Evolutionary conservation across 2,113 vertebrate species (phyloP).

Genomic region (Rhinopomastus cyanomelas): DNA sequence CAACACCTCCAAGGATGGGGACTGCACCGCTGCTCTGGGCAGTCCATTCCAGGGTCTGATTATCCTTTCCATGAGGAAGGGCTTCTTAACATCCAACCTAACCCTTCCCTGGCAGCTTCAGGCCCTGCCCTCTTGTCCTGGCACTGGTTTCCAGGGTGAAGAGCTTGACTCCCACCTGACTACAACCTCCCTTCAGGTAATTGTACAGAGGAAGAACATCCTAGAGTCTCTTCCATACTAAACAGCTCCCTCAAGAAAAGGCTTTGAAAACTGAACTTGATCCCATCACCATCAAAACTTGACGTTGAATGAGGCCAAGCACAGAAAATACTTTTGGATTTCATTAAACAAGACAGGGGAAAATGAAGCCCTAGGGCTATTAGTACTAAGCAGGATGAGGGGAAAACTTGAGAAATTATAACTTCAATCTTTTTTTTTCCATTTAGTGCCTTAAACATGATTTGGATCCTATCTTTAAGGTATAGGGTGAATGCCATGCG

Average conservation of each 20-base stretch:
- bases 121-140: too few relatives aligned
- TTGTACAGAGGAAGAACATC: too few relatives aligned
- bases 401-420: neutral
- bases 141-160: too few relatives aligned
- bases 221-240: too few relatives aligned
- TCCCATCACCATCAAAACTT: neutral
- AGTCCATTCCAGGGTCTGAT: too few relatives aligned
- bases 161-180: too few relatives aligned
- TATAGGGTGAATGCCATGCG: neutral
- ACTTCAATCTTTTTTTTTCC: neutral
- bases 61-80: too few relatives aligned
- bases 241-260: neutral
- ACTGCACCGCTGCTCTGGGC: too few relatives aligned
- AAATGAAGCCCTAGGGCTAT: neutral
- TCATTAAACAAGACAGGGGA: neutral
- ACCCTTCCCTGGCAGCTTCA: too few relatives aligned
- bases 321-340: fast-evolving
- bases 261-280: neutral
- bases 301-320: neutral
- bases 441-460: neutral
- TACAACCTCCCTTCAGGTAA: too few relatives aligned
- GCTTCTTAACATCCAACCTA: too few relatives aligned
- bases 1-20: too few relatives aligned
- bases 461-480: neutral
- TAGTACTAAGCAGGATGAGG: neutral